phyloP scores from a whole-genome alignment of 2,888 invertebrate genomes.

The Drymonia ruficornis region DNA sequence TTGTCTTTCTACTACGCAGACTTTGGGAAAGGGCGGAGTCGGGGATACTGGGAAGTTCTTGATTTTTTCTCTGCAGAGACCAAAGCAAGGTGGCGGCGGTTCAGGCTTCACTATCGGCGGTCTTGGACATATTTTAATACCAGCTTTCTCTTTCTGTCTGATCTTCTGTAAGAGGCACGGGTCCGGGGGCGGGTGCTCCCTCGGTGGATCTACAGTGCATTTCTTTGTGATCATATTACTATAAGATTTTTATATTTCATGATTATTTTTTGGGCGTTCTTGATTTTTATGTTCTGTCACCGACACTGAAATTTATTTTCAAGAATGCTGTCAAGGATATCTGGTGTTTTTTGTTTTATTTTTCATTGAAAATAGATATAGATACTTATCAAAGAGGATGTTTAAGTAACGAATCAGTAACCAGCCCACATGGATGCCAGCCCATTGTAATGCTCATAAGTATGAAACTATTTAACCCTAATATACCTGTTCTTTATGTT shows the following conservation, averaged over 20 bases:
- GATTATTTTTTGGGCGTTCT: constrained; percentile 1
- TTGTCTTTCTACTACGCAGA: constrained; percentile 51
- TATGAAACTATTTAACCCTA: too few species aligned
- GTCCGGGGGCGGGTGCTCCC: constrained; percentile 49
- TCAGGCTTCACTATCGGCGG: constrained; percentile 43
- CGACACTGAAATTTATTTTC: not conserved
- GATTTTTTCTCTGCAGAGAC: constrained; percentile 61
- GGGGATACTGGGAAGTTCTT: constrained; percentile 53
- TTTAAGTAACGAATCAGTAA: too few species aligned
- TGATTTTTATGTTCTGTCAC: not conserved
- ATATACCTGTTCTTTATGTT: too few species aligned
- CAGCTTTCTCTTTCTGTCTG: constrained; percentile 49
- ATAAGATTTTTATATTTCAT: constrained; percentile 7
- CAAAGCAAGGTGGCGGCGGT: constrained; percentile 48
- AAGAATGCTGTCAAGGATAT: not conserved
- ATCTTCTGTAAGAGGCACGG: constrained; percentile 54
- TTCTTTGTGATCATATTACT: constrained; percentile 56
- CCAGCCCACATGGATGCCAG: too few species aligned
- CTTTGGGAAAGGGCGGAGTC: constrained; percentile 27
- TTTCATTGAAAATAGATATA: too few species aligned
- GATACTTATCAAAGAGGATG: not conserved
- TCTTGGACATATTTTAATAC: constrained; percentile 55
- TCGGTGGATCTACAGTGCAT: constrained; percentile 49
- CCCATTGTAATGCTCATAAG: too few species aligned
- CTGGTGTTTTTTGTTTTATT: not conserved